phyloP scores from a whole-genome alignment of 2,113 vertebrate genomes.

The Gymnarchus niloticus region DNA sequence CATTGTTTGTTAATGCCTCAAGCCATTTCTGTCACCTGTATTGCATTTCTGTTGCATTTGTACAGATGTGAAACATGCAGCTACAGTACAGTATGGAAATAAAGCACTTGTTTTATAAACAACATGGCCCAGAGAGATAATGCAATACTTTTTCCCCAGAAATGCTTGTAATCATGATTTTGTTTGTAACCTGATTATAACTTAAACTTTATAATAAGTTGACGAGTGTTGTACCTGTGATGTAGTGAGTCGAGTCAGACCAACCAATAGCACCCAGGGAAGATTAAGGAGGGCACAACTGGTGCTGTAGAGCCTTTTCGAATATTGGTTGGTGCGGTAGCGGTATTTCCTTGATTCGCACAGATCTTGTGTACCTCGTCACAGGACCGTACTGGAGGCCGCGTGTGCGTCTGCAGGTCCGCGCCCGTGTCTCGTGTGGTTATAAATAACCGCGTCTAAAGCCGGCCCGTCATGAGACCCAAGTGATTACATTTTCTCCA shows the following conservation, averaged over 20 bases:
- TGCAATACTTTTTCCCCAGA: too few species aligned
- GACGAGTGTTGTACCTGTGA: too few species aligned
- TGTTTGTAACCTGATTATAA: not conserved
- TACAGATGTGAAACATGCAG: slow-evolving; percentile 97
- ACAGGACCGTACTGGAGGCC: not conserved
- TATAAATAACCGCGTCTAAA: not conserved
- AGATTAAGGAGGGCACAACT: too few species aligned
- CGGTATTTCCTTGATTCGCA: not conserved
- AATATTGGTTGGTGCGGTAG: too few species aligned
- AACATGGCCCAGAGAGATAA: slow-evolving; percentile 14
- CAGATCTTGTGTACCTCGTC: not conserved
- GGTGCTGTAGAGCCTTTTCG: too few species aligned
- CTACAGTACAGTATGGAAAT: slow-evolving; percentile 87
- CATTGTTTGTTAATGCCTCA: slow-evolving; percentile 78
- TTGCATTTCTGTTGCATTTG: slow-evolving; percentile 79
- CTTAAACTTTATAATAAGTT: not conserved
- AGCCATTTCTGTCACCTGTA: slow-evolving; percentile 74
- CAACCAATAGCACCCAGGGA: too few species aligned
- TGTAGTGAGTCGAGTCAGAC: too few species aligned
- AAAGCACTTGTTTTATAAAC: slow-evolving; percentile 88
- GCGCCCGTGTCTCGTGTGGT: not conserved
- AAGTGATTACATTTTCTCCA: not conserved
- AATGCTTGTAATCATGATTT: not conserved
- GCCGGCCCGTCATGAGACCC: not conserved
- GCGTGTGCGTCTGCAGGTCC: not conserved